These are phyloP conservation scores for Lutra lutra DNA, from an alignment of 2,797 vertebrate species.

Conservation along the genomic window DNA sequence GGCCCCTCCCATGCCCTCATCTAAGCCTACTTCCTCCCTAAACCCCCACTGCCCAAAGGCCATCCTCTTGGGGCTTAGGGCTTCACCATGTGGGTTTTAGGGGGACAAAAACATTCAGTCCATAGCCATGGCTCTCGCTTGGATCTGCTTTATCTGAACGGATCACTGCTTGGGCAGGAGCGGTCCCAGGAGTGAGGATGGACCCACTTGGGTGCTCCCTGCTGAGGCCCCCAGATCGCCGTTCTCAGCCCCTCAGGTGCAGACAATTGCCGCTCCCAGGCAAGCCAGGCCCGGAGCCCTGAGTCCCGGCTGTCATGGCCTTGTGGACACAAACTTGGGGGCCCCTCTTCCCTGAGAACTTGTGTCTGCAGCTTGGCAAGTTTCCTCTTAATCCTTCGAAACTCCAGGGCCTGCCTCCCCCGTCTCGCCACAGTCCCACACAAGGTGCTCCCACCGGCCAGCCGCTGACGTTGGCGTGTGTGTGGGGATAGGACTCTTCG, in stretches of 20 bases:
- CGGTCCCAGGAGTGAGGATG: not conserved
- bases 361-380: not conserved
- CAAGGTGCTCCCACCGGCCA: not conserved
- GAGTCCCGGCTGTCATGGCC: accelerated
- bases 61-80: not conserved
- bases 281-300: not conserved
- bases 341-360: not conserved
- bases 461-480: too few relatives aligned
- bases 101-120: not conserved
- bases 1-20: not conserved
- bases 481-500: not conserved
- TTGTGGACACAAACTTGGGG: not conserved
- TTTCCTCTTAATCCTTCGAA: not conserved
- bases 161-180: not conserved
- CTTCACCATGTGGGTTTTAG: not conserved
- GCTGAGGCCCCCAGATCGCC: not conserved
- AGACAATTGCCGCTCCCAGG: not conserved
- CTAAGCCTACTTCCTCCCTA: not conserved
- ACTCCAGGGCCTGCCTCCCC: not conserved
- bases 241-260: too few relatives aligned
- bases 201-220: not conserved
- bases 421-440: not conserved
- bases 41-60: not conserved
- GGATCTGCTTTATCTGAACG: not conserved
- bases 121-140: not conserved